These are phyloP conservation scores for Premnoplex brunnescens DNA, from an alignment of 2,797 vertebrate species.

Conservation along the genomic window DNA sequence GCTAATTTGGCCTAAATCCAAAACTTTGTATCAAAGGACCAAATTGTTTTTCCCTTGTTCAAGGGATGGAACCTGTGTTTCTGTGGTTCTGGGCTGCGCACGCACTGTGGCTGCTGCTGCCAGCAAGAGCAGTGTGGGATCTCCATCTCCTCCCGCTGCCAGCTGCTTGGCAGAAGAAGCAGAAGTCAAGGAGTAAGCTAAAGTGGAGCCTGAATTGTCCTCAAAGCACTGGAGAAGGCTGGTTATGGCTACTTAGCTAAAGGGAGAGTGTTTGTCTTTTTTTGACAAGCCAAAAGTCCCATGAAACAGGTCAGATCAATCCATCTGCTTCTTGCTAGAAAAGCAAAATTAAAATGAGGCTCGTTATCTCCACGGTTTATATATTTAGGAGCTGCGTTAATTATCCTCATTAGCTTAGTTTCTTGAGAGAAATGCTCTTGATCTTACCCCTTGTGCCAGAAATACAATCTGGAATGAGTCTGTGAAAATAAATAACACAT, in stretches of 20 bases:
- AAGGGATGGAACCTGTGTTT: not conserved
- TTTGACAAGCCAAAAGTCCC: not conserved
- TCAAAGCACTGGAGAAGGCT: not conserved
- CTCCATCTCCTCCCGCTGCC: not conserved
- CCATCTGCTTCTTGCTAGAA: not conserved
- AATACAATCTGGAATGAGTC: slow-evolving; percentile 18
- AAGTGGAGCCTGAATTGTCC: not conserved
- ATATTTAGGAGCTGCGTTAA: slow-evolving; percentile 46
- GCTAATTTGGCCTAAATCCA: not conserved
- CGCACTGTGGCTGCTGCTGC: not conserved
- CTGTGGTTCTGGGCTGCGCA: not conserved
- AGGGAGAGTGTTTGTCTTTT: not conserved
- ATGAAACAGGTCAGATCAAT: slow-evolving; percentile 24
- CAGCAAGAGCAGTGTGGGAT: fast-evolving
- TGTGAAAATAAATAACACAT: slow-evolving; percentile 44
- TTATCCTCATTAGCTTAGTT: slow-evolving; percentile 54
- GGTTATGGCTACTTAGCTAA: not conserved
- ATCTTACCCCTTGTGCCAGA: slow-evolving; percentile 47
- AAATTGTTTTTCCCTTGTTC: not conserved
- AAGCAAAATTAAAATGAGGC: slow-evolving; percentile 17
- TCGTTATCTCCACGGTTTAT: slow-evolving; percentile 26
- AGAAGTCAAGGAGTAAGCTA: not conserved
- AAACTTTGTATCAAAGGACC: not conserved
- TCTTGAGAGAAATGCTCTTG: slow-evolving; percentile 44
- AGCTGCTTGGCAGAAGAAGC: not conserved